These are phyloP conservation scores for Alexandromys fortis DNA, from an alignment of 2,113 vertebrate genomes.

Conservation along the genomic window DNA sequence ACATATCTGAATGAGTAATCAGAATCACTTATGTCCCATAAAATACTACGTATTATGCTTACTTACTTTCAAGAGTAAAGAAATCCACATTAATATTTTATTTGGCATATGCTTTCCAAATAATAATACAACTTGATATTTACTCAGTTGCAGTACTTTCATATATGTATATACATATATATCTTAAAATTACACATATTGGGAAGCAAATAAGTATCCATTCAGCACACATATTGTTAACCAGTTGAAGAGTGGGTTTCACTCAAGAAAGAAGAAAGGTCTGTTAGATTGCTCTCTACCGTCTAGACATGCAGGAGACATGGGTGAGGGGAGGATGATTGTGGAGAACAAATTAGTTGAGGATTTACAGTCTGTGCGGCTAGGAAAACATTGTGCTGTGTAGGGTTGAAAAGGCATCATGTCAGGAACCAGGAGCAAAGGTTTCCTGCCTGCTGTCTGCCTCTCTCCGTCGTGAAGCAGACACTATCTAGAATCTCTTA, in stretches of 20 bases:
- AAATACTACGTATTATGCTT: not conserved
- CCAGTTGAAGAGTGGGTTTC: not conserved
- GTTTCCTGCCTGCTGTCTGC: not conserved
- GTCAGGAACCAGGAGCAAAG: not conserved
- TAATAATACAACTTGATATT: not conserved
- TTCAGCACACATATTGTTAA: not conserved
- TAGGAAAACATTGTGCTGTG: not conserved
- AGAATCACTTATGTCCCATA: not conserved
- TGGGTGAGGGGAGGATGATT: not conserved
- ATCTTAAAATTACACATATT: conserved; percentile 22
- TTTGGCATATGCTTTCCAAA: not conserved
- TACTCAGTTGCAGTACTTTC: not conserved
- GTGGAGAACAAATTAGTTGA: conserved; percentile 27
- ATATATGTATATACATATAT: not conserved
- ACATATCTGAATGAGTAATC: not conserved
- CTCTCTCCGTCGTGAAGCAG: not conserved
- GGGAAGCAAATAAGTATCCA: not conserved
- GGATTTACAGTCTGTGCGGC: not conserved
- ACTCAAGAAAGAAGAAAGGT: not conserved
- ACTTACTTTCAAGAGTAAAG: conserved; percentile 20
- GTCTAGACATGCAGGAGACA: not conserved
- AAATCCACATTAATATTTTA: not conserved
- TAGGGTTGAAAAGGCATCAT: conserved; percentile 42
- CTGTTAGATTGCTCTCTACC: not conserved
- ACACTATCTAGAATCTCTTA: not conserved